Conservation (phyloP, 2,113 vertebrate species). For the Elaphurus davidianus region DNA sequence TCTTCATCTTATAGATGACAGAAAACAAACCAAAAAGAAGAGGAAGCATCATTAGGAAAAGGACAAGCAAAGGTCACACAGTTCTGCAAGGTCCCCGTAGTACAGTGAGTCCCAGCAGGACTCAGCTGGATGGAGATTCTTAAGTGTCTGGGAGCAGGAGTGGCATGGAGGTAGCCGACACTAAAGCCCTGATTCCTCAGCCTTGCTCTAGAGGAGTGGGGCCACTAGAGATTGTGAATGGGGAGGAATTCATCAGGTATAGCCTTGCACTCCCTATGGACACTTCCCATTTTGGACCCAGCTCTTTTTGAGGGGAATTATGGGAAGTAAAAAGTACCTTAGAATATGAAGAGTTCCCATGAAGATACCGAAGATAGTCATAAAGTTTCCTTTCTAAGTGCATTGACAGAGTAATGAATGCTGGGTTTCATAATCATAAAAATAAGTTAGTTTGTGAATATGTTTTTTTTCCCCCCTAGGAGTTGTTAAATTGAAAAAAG, state of each 20-base stretch:
- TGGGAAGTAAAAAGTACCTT: no score
- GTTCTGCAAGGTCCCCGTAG: neutral
- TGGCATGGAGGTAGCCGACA: neutral
- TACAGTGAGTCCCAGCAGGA: neutral
- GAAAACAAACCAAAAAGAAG: neutral
- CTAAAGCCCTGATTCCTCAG: neutral
- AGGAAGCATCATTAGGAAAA: neutral
- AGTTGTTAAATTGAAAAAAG: neutral
- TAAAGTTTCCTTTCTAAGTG: neutral
- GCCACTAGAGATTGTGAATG: neutral
- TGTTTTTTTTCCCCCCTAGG: neutral
- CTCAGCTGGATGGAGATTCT: neutral
- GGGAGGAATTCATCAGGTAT: neutral
- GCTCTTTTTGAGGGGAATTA: no score
- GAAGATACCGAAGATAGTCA: neutral
- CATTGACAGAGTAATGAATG: neutral
- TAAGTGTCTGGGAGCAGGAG: neutral
- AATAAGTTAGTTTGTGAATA: neutral
- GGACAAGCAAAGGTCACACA: neutral
- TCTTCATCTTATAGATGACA: neutral
- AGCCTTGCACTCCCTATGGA: neutral
- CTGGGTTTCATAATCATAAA: conserved; percentile 15
- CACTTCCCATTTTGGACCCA: no score
- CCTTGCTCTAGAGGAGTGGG: neutral
- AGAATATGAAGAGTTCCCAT: conserved; percentile 10